Evolutionary conservation across 2,113 vertebrate species (phyloP).

Genomic region (Neodon shergylaensis): DNA sequence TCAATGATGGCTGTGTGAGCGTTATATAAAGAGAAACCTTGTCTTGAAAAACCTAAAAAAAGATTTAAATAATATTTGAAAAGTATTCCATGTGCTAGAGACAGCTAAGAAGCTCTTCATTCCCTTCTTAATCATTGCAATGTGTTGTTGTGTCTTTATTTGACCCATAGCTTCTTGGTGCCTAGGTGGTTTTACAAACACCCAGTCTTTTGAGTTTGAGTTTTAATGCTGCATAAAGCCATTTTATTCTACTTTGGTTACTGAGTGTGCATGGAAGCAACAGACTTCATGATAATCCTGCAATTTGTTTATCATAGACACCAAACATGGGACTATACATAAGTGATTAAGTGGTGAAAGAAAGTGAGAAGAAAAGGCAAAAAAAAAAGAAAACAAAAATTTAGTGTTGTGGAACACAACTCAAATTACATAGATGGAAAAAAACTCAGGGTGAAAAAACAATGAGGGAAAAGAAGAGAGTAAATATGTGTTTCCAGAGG

Average conservation of each 20-base stretch:
- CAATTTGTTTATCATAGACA: neutral
- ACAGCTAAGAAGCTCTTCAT: neutral
- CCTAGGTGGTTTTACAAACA: neutral
- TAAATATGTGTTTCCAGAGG: neutral
- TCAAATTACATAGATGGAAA: neutral
- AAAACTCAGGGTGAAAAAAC: neutral
- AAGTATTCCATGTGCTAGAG: neutral
- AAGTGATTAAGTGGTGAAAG: neutral
- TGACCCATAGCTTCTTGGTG: neutral
- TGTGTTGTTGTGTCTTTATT: neutral
- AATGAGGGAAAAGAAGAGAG: neutral
- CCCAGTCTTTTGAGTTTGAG: neutral
- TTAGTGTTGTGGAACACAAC: neutral
- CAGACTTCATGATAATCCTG: neutral
- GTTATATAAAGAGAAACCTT: neutral
- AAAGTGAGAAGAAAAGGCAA: neutral
- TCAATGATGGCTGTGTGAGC: neutral
- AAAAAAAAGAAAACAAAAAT: neutral
- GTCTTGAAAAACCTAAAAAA: too few species aligned
- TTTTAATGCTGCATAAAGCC: neutral
- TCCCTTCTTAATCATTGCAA: neutral
- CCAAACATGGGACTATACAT: neutral
- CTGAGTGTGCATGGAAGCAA: neutral
- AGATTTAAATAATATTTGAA: slow-evolving; percentile 6
- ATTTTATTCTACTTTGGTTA: neutral